Conservation (phyloP, 2,113 vertebrate genomes). For the Sapayoa aenigma region DNA sequence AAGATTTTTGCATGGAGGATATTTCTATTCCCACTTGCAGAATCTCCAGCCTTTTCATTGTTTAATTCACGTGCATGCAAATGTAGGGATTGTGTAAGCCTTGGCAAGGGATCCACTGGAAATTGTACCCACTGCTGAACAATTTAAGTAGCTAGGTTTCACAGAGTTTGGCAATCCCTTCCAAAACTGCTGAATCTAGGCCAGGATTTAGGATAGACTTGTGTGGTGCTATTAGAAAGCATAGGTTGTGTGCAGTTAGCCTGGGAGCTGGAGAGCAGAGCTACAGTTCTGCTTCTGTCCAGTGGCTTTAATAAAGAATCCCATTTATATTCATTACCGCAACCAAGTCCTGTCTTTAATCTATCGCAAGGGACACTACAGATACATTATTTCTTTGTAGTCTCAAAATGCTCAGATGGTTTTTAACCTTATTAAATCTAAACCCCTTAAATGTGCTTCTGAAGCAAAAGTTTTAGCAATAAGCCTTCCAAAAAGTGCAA, state of each 20-base stretch:
- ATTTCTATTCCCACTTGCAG: not conserved
- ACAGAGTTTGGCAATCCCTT: conserved; percentile 10
- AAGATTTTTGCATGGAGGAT: not conserved
- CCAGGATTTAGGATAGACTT: conserved; percentile 29
- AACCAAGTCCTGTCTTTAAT: conserved; percentile 45
- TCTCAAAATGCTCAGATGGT: conserved; percentile 47
- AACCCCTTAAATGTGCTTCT: conserved; percentile 46
- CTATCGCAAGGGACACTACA: conserved; percentile 45
- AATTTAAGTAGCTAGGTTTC: not conserved
- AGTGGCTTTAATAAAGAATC: conserved; percentile 58
- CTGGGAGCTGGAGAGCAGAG: conserved; percentile 29
- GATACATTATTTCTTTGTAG: conserved; percentile 60
- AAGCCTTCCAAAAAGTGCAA: conserved; percentile 29
- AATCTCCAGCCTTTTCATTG: not conserved
- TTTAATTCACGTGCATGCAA: not conserved
- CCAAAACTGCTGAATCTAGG: conserved; percentile 9
- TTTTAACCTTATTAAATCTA: conserved; percentile 62
- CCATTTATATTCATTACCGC: conserved; percentile 59
- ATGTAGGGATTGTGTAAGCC: not conserved
- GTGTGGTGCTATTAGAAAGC: not conserved
- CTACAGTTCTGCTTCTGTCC: conserved; percentile 33
- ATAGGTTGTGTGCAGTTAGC: not conserved
- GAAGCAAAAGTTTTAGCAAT: conserved; percentile 58
- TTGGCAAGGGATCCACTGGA: not conserved
- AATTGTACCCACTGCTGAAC: not conserved